Evolutionary conservation across 2,888 invertebrate species (phyloP), one percentile per base, ranked within the genome.

Genomic region (Serrognathus titanus): DNA sequence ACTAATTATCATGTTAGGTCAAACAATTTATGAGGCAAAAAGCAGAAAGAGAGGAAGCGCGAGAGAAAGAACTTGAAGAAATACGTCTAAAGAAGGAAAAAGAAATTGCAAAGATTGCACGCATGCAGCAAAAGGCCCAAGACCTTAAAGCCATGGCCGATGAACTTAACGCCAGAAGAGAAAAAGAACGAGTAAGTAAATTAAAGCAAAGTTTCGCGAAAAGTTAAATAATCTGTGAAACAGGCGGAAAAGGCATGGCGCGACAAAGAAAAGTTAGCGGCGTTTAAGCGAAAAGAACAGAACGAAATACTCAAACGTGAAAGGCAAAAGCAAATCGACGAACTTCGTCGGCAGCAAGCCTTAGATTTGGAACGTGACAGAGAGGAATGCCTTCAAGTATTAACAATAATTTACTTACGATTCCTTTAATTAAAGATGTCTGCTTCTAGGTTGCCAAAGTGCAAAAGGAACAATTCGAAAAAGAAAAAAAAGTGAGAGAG

Each of bases 181-280:
- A 81, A 9, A 81, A 82, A 63, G 84, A 84, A 67, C 81, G 24
- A 3, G 24, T 31, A 43, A 16, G 79, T 79, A 66, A 65, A 40
- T 50, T 38, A n/a, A 45, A 11, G 4, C 52, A 10, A 24, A 41
- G 35, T 10, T 13, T 43, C 2, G 1, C 7, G 9, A 13, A 16
- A 16, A 16, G 16, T 16, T 16, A 16, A 16, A 16, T 16, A 2
- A 16, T 43, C 9, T 43, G n/a, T 2, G 12, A 50, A 47, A 63
- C 79, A 85, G 76, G 86, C 87, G 16, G 89, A 89, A 70, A 78
- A 86, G 9, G 84, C 87, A 65, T 89, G 88, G 83, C 79, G 89
- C 1, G 78, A 81, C 9, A 82, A 81, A 57, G 89, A 89, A 73
- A 79, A 83, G 35, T 82, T 82, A 54, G 83, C 80, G 1, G 87